phyloP scores from a whole-genome alignment of 2,113 vertebrate species.

The Tichodroma muraria region DNA sequence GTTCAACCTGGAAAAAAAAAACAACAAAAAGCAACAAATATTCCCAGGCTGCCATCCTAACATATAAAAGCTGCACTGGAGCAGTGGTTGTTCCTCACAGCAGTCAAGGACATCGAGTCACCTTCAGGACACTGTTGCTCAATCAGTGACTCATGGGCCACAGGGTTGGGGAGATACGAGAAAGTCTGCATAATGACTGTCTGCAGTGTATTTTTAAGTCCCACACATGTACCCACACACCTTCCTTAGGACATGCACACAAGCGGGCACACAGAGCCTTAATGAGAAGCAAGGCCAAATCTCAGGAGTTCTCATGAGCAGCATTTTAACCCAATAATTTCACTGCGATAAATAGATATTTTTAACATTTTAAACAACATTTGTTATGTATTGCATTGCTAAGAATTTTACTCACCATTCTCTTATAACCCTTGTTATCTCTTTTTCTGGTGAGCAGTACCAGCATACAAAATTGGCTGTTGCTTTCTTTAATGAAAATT shows the following conservation, averaged over 20 bases:
- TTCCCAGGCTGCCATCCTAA: background rate
- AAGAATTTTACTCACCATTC: conserved; percentile 28
- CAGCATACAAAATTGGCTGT: background rate
- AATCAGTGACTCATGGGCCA: background rate
- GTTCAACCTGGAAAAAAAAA: background rate
- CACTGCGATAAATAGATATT: background rate
- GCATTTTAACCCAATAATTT: background rate
- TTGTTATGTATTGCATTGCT: background rate
- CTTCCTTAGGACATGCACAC: background rate
- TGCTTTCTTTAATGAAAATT: background rate
- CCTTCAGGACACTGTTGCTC: background rate
- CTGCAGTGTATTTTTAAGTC: background rate
- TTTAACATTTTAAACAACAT: background rate
- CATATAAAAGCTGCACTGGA: background rate
- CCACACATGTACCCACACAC: background rate
- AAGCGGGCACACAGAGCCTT: too few relatives aligned
- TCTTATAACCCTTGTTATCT: background rate
- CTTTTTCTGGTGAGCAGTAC: background rate
- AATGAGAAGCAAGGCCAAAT: background rate
- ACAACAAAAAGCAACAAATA: background rate
- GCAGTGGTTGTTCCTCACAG: background rate
- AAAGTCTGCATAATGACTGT: background rate
- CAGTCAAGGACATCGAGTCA: background rate
- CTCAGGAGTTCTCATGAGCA: background rate
- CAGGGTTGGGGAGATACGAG: background rate